Conservation (phyloP, 2,113 vertebrate species). For the Mugil cephalus region DNA sequence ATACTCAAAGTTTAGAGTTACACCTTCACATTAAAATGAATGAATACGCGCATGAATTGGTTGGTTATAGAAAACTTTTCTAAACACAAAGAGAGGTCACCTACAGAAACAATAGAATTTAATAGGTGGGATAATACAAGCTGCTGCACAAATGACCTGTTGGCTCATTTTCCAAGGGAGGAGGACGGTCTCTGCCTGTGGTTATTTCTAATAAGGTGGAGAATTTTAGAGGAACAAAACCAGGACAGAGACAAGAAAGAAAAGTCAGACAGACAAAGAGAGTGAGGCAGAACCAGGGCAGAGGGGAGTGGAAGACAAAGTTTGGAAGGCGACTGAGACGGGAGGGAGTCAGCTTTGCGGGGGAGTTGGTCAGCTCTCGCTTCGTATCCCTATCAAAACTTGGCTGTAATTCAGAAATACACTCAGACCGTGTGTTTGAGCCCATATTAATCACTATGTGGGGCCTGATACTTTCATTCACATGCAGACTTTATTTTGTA, state of each 20-base stretch:
- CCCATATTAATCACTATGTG: constrained; percentile 4
- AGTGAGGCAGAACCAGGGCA: constrained; percentile 31
- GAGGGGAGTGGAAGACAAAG: constrained; percentile 36
- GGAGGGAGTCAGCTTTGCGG: constrained; percentile 54
- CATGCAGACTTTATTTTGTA: not conserved
- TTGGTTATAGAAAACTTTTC: not conserved
- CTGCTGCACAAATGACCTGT: not conserved
- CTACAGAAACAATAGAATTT: not conserved
- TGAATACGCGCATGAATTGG: not conserved
- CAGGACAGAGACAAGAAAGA: constrained; percentile 9
- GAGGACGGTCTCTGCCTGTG: not conserved
- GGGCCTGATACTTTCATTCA: not conserved
- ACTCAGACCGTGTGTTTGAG: constrained; percentile 32
- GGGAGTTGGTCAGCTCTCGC: constrained; percentile 61
- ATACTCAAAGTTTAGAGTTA: too few relatives aligned
- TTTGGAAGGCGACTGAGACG: constrained; percentile 31
- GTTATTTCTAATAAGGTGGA: not conserved
- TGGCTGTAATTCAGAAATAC: constrained; percentile 56
- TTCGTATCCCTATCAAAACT: constrained; percentile 53
- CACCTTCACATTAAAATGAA: too few relatives aligned
- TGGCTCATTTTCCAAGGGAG: not conserved
- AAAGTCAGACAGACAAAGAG: constrained; percentile 1
- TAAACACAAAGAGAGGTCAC: not conserved
- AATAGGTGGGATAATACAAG: not conserved
- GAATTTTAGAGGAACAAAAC: not conserved